Conservation (phyloP, 2,113 vertebrate genomes). For the Gallinago undulata region DNA sequence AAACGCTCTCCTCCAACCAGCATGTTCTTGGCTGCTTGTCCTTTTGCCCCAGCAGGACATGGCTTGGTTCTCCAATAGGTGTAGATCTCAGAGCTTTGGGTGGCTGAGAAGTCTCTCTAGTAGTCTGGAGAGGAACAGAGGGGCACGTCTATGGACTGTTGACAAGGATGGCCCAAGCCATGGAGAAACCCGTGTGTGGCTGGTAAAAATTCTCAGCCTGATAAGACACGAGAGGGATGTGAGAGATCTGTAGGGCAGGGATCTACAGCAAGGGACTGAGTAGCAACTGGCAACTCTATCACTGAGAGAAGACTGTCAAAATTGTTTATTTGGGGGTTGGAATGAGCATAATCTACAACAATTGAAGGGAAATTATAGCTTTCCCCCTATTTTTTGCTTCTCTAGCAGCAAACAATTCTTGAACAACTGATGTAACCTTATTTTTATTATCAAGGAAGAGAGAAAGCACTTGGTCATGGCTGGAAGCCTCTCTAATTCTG, state of each 20-base stretch:
- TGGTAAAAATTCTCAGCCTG: background rate
- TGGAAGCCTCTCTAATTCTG: background rate
- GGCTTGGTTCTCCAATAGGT: background rate
- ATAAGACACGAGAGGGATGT: rapidly evolving
- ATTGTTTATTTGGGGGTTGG: background rate
- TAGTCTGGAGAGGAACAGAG: background rate
- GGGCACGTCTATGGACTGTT: rapidly evolving
- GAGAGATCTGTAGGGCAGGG: background rate
- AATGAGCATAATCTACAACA: background rate
- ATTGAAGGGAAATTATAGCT: background rate
- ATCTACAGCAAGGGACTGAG: background rate
- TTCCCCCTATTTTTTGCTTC: background rate
- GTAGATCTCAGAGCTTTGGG: no score
- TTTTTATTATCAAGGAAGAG: background rate
- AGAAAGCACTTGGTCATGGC: background rate
- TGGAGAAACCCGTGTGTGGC: rapidly evolving
- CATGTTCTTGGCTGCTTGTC: rapidly evolving
- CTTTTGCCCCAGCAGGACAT: background rate
- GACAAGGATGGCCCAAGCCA: background rate
- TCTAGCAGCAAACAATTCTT: background rate
- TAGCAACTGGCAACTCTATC: rapidly evolving
- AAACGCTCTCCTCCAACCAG: rapidly evolving
- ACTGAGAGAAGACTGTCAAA: background rate
- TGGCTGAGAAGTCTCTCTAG: rapidly evolving
- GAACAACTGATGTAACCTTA: background rate